These are phyloP conservation scores for Oryzias melastigma DNA, from an alignment of 2,113 vertebrate species.

Conservation along the genomic window DNA sequence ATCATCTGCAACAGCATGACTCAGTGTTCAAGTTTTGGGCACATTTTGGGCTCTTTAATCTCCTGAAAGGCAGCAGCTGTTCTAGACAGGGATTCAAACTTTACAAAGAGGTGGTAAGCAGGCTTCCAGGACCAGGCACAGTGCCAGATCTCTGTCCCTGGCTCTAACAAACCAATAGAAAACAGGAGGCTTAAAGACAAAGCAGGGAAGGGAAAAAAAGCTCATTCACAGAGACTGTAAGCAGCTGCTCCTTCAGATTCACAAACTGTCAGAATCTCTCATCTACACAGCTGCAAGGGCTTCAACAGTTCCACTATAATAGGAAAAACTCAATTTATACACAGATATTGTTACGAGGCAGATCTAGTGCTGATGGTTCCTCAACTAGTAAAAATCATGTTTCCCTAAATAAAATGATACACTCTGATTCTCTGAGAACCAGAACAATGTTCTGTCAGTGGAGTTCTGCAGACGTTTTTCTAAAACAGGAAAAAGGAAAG, in stretches of 20 bases:
- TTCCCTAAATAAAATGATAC: no score
- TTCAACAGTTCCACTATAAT: conserved; percentile 29
- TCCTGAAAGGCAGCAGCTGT: conserved; percentile 56
- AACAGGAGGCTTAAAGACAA: conserved; percentile 21
- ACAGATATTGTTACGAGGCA: no score
- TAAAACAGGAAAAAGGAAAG: conserved; percentile 76
- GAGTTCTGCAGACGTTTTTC: conserved; percentile 24
- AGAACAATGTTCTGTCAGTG: neutral
- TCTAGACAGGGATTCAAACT: conserved; percentile 30
- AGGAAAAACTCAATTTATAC: no score
- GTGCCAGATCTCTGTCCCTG: conserved; percentile 58
- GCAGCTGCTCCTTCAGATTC: conserved; percentile 70
- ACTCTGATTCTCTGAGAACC: neutral
- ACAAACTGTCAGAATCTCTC: conserved; percentile 44
- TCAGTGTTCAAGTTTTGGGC: neutral
- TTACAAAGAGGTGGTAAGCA: conserved; percentile 38
- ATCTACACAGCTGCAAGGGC: conserved; percentile 59
- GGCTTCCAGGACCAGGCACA: conserved; percentile 53
- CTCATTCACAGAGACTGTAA: conserved; percentile 50
- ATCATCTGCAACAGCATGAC: neutral
- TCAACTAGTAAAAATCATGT: no score
- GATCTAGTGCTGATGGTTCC: no score
- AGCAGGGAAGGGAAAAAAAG: conserved; percentile 1
- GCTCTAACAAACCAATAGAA: conserved; percentile 61
- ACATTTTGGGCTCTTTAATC: neutral